phyloP scores from a whole-genome alignment of 37 sponge, comb jelly and placozoan genomes.

The Beroe ovata region DNA sequence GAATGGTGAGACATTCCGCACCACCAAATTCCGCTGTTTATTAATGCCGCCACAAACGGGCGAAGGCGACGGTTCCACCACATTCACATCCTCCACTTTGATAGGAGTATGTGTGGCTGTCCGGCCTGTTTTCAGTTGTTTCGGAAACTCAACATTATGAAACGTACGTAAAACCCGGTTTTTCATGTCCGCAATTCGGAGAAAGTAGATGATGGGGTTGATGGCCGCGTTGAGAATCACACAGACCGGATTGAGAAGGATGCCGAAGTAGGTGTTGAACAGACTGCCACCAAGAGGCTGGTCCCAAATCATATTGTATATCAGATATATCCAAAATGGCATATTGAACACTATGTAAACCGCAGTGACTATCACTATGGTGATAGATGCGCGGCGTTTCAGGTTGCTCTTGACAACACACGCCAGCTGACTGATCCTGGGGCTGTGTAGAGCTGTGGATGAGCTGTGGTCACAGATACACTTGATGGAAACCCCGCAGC shows the following conservation, averaged over 20 bases:
- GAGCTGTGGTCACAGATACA: background rate
- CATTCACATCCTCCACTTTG: background rate
- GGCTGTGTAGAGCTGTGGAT: background rate
- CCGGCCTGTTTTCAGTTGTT: background rate
- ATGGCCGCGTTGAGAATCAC: conserved; percentile 53
- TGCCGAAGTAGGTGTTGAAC: conserved; percentile 9
- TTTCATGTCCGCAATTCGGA: conserved; percentile 40
- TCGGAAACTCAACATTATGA: background rate
- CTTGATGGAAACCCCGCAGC: conserved; percentile 30
- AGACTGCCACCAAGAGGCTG: background rate
- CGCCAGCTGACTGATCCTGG: background rate
- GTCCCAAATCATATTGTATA: conserved; percentile 2
- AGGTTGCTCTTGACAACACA: background rate
- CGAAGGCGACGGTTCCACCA: background rate
- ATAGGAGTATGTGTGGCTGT: background rate
- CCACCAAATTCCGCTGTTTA: background rate
- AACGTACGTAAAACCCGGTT: background rate
- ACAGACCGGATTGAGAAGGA: conserved; percentile 42
- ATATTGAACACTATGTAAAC: conserved; percentile 44
- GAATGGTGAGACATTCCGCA: background rate
- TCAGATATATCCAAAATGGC: conserved; percentile 49
- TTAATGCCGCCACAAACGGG: background rate
- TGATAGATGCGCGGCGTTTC: conserved; percentile 41
- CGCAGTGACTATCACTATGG: conserved; percentile 29
- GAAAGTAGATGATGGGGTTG: conserved; percentile 31